phyloP scores from a whole-genome alignment of 2,797 vertebrate genomes.

The Naso thynnoides region DNA sequence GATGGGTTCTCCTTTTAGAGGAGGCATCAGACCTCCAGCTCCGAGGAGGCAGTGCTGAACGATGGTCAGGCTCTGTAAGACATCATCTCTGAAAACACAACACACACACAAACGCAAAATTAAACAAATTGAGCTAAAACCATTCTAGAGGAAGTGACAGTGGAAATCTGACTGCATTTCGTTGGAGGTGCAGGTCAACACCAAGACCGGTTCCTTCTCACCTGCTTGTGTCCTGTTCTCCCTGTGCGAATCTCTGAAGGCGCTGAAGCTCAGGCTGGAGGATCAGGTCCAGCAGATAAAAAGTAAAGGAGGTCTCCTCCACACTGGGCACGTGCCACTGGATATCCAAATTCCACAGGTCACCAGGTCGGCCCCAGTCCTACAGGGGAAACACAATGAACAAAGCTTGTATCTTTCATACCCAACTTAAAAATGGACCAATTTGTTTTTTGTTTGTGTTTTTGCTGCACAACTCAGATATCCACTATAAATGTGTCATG shows the following conservation, averaged over 20 bases:
- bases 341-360: conserved; percentile 93
- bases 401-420: not conserved
- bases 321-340: conserved; percentile 94
- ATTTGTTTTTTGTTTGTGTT: not conserved
- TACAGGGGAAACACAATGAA: conserved; percentile 58
- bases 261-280: conserved; percentile 94
- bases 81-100: conserved; percentile 90
- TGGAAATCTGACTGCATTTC: not conserved
- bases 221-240: conserved; percentile 94
- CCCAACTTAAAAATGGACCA: too few species aligned
- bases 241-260: conserved; percentile 88
- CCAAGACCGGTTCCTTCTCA: conserved; percentile 41
- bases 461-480: not conserved
- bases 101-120: not conserved
- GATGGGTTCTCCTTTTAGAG: conserved; percentile 92
- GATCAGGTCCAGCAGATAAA: conserved; percentile 92
- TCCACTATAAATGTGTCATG: not conserved
- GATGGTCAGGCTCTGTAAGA: conserved; percentile 94
- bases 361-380: conserved; percentile 98
- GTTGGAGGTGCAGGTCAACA: not conserved
- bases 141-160: not conserved
- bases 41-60: conserved; percentile 96
- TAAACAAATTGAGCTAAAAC: not conserved
- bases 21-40: conserved; percentile 92
- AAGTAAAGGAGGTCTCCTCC: conserved; percentile 91